A percentile compares a stretch with the other conserved stretches of the same genome.
Conservation (phyloP, 2,113 vertebrate genomes). For the Aleadryas rufinucha region DNA sequence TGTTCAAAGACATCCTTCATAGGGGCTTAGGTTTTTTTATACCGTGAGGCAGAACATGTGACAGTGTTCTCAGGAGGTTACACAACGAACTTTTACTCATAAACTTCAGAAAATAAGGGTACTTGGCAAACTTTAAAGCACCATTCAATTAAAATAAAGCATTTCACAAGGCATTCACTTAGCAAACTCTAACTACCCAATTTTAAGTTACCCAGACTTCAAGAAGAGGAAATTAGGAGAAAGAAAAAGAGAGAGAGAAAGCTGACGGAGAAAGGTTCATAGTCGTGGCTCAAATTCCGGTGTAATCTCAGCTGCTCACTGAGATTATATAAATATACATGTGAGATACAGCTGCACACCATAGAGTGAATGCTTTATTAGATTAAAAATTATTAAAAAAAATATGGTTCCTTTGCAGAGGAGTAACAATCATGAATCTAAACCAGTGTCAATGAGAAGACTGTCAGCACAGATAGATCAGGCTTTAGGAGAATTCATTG, state of each 20-base stretch:
- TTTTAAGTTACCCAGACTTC: not conserved
- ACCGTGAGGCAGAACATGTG: too few species aligned
- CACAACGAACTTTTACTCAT: not conserved
- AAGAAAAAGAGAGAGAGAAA: not conserved
- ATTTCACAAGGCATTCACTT: not conserved
- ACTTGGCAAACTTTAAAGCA: not conserved
- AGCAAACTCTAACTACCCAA: not conserved
- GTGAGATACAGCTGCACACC: not conserved
- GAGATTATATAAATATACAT: not conserved
- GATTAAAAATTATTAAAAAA: not conserved
- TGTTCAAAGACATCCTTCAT: fast-evolving
- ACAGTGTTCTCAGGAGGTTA: not conserved
- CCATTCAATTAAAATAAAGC: not conserved
- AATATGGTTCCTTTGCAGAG: not conserved
- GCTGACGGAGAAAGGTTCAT: not conserved
- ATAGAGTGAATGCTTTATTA: not conserved
- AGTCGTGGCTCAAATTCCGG: not conserved
- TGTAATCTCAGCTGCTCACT: not conserved
- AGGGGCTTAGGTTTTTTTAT: not conserved
- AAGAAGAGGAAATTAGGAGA: not conserved
- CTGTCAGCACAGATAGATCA: not conserved
- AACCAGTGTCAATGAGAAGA: not conserved
- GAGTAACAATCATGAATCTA: not conserved
- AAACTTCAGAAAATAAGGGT: not conserved
- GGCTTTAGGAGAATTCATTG: not conserved